Percentiles rank a stretch among this genome's conserved stretches.
Evolutionary conservation across 2,888 invertebrate genomes (phyloP).

Genomic region (Theretra japonica): DNA sequence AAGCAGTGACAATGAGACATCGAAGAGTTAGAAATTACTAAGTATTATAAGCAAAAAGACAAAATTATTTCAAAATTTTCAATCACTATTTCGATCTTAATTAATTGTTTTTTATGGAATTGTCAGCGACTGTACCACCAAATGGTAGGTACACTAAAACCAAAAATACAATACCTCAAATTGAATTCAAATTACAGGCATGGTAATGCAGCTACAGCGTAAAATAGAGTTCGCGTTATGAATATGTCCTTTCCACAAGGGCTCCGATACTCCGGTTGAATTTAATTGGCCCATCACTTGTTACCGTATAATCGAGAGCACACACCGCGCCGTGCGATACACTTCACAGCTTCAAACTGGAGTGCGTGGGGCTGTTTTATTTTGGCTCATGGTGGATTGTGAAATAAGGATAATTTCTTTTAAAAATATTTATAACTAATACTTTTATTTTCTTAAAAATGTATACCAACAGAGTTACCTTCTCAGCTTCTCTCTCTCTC

Average conservation of each 20-base stretch:
- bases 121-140: background rate
- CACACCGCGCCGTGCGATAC: background rate
- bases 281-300: constrained; percentile 8
- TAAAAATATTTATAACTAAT: no score
- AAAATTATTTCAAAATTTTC: no score
- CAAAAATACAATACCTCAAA: no score
- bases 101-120: no score
- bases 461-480: no score
- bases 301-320: background rate
- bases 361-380: background rate
- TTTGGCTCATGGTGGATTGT: background rate
- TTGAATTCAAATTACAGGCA: background rate
- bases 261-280: background rate
- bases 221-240: constrained; percentile 11
- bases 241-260: constrained; percentile 11
- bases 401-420: background rate
- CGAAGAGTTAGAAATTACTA: no score
- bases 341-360: background rate
- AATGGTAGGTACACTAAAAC: background rate
- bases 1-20: no score
- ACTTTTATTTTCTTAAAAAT: no score
- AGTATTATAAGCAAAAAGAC: no score
- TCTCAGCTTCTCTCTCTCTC: no score
- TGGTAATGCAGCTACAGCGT: background rate
- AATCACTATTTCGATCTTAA: no score